Evolutionary conservation across 2,797 vertebrate genomes (phyloP), one percentile per base, ranked within the genome.

Genomic region (Sphaeramia orbicularis): DNA sequence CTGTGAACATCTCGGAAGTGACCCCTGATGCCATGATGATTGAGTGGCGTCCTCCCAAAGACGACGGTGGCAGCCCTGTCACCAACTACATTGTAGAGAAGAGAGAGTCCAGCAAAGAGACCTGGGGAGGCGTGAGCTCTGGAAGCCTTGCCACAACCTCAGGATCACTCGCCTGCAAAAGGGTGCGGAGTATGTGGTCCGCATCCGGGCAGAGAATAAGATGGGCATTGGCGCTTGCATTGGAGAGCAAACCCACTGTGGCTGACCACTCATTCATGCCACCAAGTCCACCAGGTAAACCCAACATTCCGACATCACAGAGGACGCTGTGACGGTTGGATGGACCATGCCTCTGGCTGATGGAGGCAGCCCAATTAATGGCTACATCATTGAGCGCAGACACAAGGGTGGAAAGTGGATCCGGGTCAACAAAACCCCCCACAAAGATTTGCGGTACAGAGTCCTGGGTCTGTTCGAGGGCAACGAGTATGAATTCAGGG

Each of bases 21-120:
- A 96, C 95, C 52, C 97, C 97, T 67, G 97, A 99, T 81, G 86
- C 95, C 55, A 99, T 99, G 98, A 91, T 93, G 65, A 98, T 99
- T 86, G 96, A 98, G 41, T 99, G 98, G 98, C 96, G 96, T n/a
- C 95, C 97, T 78, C 98, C 98, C n/a, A 99, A 96, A 85, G 97
- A 99, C 71, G 98, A 99, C 69, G 98, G 98, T 48, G 98, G 98
- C 52, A 99, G 95, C 83, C 94, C 97, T 15, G 92, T 99, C 80
- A 98, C 95, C 80, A 96, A 95, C 84, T 99, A 99, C 53, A 95
- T 99, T 60, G 93, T 99, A 77, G 98, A 99, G 86, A 99, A 99
- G 79, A 93, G 95, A 87, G 98, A 99, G 74, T 96, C 97, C 74
- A 98, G 93, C 71, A 99, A 99, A 86, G 96, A 95, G 90, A 97